Evolutionary conservation across 92 coral and sea anemone species (phyloP), one percentile per base, ranked within the genome.

Genomic region (Blastomussa wellsi): DNA sequence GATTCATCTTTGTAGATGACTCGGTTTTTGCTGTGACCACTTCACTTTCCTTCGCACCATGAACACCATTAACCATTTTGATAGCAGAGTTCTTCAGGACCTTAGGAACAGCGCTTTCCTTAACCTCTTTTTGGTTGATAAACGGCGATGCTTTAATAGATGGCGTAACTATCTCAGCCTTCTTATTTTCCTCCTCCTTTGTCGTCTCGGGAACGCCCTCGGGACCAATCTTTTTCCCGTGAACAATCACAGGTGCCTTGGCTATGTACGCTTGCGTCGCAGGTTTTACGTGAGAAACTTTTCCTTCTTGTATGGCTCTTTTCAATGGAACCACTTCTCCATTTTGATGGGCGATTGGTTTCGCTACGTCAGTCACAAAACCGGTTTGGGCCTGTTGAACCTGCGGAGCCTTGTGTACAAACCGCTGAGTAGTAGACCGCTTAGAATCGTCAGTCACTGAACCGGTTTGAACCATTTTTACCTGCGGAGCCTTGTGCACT

Each of bases 181-280:
- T 83, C 26, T 75, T 47, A 28, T 6, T 74, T 49, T 77, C 41
- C 13, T 77, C 75, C 28, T 77, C 59, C 16, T 67, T 51, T 16
- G 5, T 49, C 16, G 35, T 78, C 71, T 77, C 83, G 32, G 70
- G 66, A 77, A 26, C 17, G 17, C 53, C 53, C 69, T 33, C 55
- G 73, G 41, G 47, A 39, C 59, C 74, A 57, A 32, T 39, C 44
- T 74, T 83, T 24, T 42, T 83, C 20, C 77, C 83, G 38, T 65
- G 83, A 67, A 85, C 88, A 44, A 85, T 85, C 15, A 85, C 83
- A 7, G 88, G 78, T 8, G 88, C 66, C 53, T 85, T 85, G 16
- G 83, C 62, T 49, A 85, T 84, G 76, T 77, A 85, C 14, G 83
- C 36, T 29, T 85, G 88, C 7, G 78, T 77, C 5, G 77, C 62